Base-by-base conservation (phyloP, 1,140 invertebrate species). In the Drosophila navojoa region DNA sequence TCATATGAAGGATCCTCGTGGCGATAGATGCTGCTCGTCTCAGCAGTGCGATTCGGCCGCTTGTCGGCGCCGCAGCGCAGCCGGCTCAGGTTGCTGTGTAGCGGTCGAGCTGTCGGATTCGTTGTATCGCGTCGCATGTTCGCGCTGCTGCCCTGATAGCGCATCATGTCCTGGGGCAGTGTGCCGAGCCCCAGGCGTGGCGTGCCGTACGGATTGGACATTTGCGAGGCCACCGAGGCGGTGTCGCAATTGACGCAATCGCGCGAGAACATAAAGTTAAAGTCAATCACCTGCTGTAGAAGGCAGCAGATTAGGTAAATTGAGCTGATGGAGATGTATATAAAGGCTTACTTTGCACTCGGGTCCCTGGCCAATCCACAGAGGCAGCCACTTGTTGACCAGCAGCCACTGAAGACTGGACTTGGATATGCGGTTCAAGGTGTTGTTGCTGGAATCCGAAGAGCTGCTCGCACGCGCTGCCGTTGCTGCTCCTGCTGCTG, bases 381-480 rank as follows among this genome's bases (percentile, higher is more conserved):
- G 63, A 0, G 94, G 94, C 45, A 94, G 74, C 93, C 93, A 94
- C 68, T 94, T 93, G 77, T 94, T 94, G 0, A 94, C 93, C 54
- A 94, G 76, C 5, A 94, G 79, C 94, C 94, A 94, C 76, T 94
- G 93, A 44, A 94, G 82, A 29, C 93, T 93, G 1, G 93, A 93
- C 76, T 94, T 94, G 47, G 93, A 94, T 53, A 94, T 94, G n/a
- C 92, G 91, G 77, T 93, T 92, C 16, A 92, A 70, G 9, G 81
- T 89, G 0, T 90, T 71, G 38, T 87, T 81, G 59, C 66, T 62
- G 72, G 72, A 44, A 76, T 81, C 68, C 25, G 38, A 35, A 3
- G 84, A 73, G 15, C 67, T 61, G 53, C 63, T 81, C 0, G 71
- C 53, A 10, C 75, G 71, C 25, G 79, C 16, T 13, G 81, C 49